Evolutionary conservation across 2,113 vertebrate species (phyloP).

Genomic region (Amphiprion ocellaris): DNA sequence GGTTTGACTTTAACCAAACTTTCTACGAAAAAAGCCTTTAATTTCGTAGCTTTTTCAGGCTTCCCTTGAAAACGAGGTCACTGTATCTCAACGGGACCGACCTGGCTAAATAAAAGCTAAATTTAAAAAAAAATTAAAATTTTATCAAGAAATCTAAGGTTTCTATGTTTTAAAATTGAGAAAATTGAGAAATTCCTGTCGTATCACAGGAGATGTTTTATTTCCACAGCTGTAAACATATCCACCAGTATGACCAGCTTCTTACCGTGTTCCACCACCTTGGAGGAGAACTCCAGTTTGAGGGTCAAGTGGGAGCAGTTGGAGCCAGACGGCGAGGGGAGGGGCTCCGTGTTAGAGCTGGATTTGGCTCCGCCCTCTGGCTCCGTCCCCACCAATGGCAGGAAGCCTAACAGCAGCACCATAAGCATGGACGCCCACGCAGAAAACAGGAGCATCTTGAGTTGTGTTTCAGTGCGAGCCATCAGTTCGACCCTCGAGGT

Average conservation of each 20-base stretch:
- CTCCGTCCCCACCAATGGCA: conserved; percentile 86
- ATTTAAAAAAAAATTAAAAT: too few relatives aligned
- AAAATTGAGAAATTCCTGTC: too few relatives aligned
- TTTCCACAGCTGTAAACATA: too few relatives aligned
- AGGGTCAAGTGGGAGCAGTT: conserved; percentile 92
- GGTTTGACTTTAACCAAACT: too few relatives aligned
- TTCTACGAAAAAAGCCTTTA: too few relatives aligned
- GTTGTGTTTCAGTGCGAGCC: neutral
- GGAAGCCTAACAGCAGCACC: conserved; percentile 87
- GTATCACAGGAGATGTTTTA: too few relatives aligned
- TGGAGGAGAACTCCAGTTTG: conserved; percentile 93
- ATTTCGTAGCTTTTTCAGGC: too few relatives aligned
- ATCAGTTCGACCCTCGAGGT: conserved; percentile 6
- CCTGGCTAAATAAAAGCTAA: too few relatives aligned
- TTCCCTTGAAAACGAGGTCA: too few relatives aligned
- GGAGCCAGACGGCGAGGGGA: conserved; percentile 74
- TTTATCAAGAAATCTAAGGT: too few relatives aligned
- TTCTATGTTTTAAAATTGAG: too few relatives aligned
- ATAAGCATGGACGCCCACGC: conserved; percentile 87
- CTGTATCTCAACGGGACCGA: too few relatives aligned
- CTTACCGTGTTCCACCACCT: conserved; percentile 95
- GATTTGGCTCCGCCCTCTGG: conserved; percentile 75
- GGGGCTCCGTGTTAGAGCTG: conserved; percentile 40
- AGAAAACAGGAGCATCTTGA: conserved; percentile 65
- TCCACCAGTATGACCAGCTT: neutral